A percentile compares a stretch with the other conserved stretches of the same genome.
Conservation (phyloP, 2,888 invertebrate genomes). For the Pollenia labialis region DNA sequence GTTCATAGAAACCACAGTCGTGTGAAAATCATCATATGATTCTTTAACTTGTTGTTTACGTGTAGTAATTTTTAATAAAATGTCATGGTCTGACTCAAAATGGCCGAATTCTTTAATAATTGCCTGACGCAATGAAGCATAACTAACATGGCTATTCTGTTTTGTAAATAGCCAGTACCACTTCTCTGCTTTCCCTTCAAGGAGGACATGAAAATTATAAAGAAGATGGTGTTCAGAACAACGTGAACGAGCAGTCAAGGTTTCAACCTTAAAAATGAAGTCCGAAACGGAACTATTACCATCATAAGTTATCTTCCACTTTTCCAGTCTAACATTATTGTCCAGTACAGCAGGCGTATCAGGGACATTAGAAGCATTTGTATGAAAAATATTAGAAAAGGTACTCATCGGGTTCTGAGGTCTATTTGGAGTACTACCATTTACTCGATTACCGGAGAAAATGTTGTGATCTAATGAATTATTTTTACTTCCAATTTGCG, state of each 20-base stretch:
- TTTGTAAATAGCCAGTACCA: slow-evolving; percentile 7
- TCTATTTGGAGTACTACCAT: no score
- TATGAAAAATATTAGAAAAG: no score
- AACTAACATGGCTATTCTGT: neutral
- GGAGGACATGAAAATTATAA: neutral
- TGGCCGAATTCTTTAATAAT: slow-evolving; percentile 11
- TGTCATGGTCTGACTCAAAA: slow-evolving; percentile 18
- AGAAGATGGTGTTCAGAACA: neutral
- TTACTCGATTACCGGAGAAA: no score
- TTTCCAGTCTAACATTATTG: no score
- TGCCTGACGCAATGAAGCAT: neutral
- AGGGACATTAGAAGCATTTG: no score
- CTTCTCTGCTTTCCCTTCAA: neutral
- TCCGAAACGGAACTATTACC: neutral
- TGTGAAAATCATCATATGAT: slow-evolving; percentile 11
- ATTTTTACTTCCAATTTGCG: no score
- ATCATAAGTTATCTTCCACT: no score
- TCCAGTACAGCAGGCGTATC: no score
- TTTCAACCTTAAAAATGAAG: slow-evolving; percentile 2
- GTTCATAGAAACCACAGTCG: neutral
- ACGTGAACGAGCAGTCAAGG: no score
- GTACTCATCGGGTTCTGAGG: no score
- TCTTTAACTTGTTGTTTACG: slow-evolving; percentile 25
- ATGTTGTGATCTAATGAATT: no score
- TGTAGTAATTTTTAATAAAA: slow-evolving; percentile 24